Conservation (phyloP, 1,140 invertebrate genomes). For the Thalassaphorura encarpata region DNA sequence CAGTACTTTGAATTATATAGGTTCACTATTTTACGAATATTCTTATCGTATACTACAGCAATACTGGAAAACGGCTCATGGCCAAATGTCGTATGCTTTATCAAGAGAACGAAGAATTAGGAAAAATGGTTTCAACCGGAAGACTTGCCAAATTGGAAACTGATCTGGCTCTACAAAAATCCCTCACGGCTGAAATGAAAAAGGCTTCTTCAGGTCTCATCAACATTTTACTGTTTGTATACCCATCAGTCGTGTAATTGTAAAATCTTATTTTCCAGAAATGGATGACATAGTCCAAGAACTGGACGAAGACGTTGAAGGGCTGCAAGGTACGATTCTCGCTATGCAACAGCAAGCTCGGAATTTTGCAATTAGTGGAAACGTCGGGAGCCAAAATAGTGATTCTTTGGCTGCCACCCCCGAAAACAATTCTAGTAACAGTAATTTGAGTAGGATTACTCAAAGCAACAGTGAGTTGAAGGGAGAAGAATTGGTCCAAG, state of each 20-base stretch:
- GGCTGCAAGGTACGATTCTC: constrained; percentile 94
- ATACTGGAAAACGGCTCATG: constrained; percentile 96
- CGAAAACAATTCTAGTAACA: not conserved
- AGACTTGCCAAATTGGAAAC: constrained; percentile 90
- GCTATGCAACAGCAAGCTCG: constrained; percentile 85
- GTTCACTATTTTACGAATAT: not conserved
- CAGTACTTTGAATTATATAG: not conserved
- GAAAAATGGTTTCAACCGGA: constrained; percentile 89
- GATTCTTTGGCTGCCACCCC: not conserved
- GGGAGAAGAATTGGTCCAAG: not conserved
- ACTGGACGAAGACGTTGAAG: constrained; percentile 93
- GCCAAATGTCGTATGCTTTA: constrained; percentile 92
- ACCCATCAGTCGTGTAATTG: not conserved
- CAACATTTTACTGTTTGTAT: not conserved
- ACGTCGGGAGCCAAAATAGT: no score
- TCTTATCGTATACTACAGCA: constrained; percentile 44
- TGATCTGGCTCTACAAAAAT: constrained; percentile 88
- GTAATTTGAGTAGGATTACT: constrained; percentile 2
- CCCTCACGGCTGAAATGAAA: constrained; percentile 91
- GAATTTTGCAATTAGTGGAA: no score
- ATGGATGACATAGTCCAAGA: constrained; percentile 92
- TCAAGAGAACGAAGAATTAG: constrained; percentile 96
- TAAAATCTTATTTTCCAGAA: constrained; percentile 49
- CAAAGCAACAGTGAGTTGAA: not conserved
- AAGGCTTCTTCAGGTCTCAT: constrained; percentile 83